Conservation (phyloP, 2,113 vertebrate genomes). For the Sprattus sprattus region DNA sequence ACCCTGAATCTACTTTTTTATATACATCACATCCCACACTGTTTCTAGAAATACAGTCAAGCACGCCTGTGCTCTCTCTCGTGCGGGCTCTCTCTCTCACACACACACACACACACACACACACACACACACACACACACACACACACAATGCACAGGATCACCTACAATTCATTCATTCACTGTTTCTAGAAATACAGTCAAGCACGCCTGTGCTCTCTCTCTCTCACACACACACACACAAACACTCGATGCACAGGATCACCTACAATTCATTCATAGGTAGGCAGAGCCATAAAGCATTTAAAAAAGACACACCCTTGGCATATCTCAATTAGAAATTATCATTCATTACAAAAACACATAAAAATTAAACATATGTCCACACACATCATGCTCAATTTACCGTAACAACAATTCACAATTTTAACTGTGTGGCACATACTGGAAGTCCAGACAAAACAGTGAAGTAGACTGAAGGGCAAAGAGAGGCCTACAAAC, state of each 20-base stretch:
- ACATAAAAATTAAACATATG: background rate
- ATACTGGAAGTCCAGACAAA: background rate
- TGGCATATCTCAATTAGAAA: background rate
- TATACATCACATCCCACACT: background rate
- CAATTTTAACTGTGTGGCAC: slow-evolving; percentile 8
- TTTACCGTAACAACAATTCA: background rate
- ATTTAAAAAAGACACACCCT: background rate
- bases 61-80: background rate
- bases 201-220: no score
- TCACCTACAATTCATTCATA: background rate
- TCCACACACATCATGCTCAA: slow-evolving; percentile 4
- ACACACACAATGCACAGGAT: background rate
- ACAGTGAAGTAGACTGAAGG: background rate
- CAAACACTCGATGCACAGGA: background rate
- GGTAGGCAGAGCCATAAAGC: background rate
- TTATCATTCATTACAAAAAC: background rate
- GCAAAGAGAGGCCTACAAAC: background rate
- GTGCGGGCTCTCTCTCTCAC: background rate
- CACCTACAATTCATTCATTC: no score
- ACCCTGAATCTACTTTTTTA: slow-evolving; percentile 7
- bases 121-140: background rate
- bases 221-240: background rate
- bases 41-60: background rate
- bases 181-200: background rate
- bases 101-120: background rate